Evolutionary conservation across 2,888 invertebrate genomes (phyloP).

Genomic region (Dorcus hopei): DNA sequence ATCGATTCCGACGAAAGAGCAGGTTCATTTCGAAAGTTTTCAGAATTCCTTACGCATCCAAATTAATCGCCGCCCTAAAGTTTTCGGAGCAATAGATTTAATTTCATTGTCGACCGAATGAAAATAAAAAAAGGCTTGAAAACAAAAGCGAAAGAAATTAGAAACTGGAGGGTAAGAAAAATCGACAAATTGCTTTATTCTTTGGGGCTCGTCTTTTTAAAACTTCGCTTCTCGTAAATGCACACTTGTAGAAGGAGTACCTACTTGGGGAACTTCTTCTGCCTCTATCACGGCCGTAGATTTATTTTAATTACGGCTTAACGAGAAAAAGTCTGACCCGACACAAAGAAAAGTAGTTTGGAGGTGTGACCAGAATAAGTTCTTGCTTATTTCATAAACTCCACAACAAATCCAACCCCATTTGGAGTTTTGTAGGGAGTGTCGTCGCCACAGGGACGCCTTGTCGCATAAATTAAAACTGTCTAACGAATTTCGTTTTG

Average conservation of each 20-base stretch:
- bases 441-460: no score
- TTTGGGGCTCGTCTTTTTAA: slow-evolving; percentile 34
- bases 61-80: slow-evolving; percentile 21
- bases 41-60: no score
- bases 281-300: slow-evolving; percentile 35
- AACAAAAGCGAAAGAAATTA: slow-evolving; percentile 29
- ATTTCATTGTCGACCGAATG: slow-evolving; percentile 38
- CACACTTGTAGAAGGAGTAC: slow-evolving; percentile 21
- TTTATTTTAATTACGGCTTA: slow-evolving; percentile 47
- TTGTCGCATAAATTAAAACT: no score
- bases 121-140: slow-evolving; percentile 28
- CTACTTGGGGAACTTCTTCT: slow-evolving; percentile 29
- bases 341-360: slow-evolving; percentile 40
- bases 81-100: slow-evolving; percentile 40
- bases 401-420: background rate
- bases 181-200: slow-evolving; percentile 36
- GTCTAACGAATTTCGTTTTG: no score
- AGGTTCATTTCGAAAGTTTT: no score
- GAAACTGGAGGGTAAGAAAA: slow-evolving; percentile 23
- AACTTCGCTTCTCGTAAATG: slow-evolving; percentile 24
- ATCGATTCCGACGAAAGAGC: background rate
- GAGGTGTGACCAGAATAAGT: slow-evolving; percentile 38
- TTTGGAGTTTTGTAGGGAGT: no score
- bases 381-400: slow-evolving; percentile 9
- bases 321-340: slow-evolving; percentile 43